These are phyloP conservation scores for Lasioglossum marginatum DNA, from an alignment of 2,888 invertebrate genomes.

Conservation along the genomic window DNA sequence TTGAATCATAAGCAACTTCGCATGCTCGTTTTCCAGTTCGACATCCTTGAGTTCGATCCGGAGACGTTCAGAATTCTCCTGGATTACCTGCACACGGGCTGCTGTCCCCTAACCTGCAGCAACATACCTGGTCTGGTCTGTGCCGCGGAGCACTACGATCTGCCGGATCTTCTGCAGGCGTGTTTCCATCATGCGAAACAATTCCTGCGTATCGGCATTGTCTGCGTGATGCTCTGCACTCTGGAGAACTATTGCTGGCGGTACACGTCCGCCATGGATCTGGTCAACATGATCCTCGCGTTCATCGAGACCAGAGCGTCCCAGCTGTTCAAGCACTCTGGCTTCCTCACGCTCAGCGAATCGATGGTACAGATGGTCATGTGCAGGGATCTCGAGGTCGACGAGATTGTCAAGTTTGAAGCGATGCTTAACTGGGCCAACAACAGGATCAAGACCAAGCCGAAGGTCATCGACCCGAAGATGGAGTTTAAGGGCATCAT, in stretches of 20 bases:
- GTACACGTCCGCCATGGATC: constrained; percentile 96
- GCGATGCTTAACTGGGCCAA: constrained; percentile 97
- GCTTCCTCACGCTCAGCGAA: constrained; percentile 95
- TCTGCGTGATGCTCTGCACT: constrained; percentile 96
- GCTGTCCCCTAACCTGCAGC: constrained; percentile 95
- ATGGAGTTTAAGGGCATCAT: constrained; percentile 96
- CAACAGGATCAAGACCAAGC: constrained; percentile 90
- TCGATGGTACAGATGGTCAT: constrained; percentile 98
- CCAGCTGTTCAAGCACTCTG: constrained; percentile 92
- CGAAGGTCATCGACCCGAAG: constrained; percentile 90
- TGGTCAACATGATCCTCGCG: constrained; percentile 97
- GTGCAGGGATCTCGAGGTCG: constrained; percentile 95
- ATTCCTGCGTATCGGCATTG: constrained; percentile 95
- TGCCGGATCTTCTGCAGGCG: constrained; percentile 96
- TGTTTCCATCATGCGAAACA: constrained; percentile 98
- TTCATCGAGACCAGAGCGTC: constrained; percentile 95
- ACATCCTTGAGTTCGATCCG: constrained; percentile 97
- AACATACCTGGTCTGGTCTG: constrained; percentile 97
- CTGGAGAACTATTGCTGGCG: constrained; percentile 98
- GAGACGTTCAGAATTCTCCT: constrained; percentile 96
- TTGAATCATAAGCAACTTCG: not conserved
- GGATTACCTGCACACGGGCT: constrained; percentile 96
- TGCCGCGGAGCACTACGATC: constrained; percentile 97
- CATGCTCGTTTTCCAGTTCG: constrained; percentile 88
- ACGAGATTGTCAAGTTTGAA: constrained; percentile 96